Evolutionary conservation across 2,797 vertebrate species (phyloP), one percentile per base, ranked within the genome.

Genomic region (Argya squamiceps): DNA sequence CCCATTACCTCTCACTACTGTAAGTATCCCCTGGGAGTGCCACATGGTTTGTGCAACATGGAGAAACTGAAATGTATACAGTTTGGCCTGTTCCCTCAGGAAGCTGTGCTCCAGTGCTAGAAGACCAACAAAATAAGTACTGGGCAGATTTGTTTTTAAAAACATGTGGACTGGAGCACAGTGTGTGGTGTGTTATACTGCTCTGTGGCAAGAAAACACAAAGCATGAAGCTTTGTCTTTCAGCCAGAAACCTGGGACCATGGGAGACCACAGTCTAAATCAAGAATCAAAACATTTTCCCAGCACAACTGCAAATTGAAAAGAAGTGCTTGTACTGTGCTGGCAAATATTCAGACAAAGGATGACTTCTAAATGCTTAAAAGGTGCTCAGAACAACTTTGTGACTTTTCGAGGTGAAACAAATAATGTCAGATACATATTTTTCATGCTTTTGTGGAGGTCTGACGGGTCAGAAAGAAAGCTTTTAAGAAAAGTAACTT

Each of bases 261-360:
- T 93, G 82, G 52, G 70, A 93, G 37, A 92, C 59, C 52, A 86
- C 34, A 34, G 88, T 93, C 84, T 97, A 95, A 97, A 97, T 93
- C 83, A 97, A 96, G 96, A 97, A 96, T 97, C 92, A 92, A 96
- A 98, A 96, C 73, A 34, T 76, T 96, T 97, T 81, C 60, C 67
- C 75, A 90, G 75, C 10, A 24, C 63, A 95, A 95, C 84, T 93
- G 60, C 85, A 97, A 95, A 97, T 95, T 93, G 91, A 96, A 98
- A 97, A 95, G 75, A 96, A 96, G 56, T 60, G 74, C 81, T 97
- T 96, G 85, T 95, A 94, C 34, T 55, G 47, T 93, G 80, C 68
- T 96, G 93, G 62, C 60, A 94, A 93, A 92, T 63, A 76, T 55
- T 49, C 19, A 92, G 58, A 70, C 5, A 4, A 69, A 94, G 12